Evolutionary conservation across 2,888 invertebrate species (phyloP), one percentile per base, ranked within the genome.

Genomic region (Portevinia maculata): DNA sequence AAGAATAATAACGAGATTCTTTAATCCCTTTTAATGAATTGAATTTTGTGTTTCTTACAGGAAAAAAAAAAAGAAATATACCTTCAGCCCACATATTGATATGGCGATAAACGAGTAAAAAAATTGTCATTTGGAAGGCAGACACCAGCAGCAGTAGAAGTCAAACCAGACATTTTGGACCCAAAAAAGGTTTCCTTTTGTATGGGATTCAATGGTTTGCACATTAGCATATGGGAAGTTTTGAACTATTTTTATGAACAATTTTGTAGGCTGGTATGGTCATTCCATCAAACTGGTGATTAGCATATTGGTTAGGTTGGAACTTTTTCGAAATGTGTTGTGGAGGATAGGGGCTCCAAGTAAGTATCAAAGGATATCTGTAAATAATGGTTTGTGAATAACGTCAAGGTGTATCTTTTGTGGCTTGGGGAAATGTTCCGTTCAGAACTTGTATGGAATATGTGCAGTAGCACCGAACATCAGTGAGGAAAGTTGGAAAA

Each of bases 1-100:
- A 76, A 71, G 83, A 83, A 83, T 73, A 78, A 83, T 78, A 83
- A 83, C 83, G 83, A 83, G 78, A 73, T 71, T 83, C 83, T 65
- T 76, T 83, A 83, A 83, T 83, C 83, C 83, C 65, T 83, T 73
- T 83, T 78, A 83, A 78, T 83, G 83, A 78, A 83, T 83, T 83
- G 78, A 67, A 73, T 71, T 55, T 78, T 50, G n/a, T 59, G 15
- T 55, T 24, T 24, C 24, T 24, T 24, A 2, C 2, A 24, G 5
- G 24, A 5, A 24, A 24, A 24, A 24, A 3, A 24, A 3, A 24
- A 24, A 24, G 5, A 24, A 24, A 3, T 3, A 3, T 13, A 4
- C 39, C 48, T 65, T 37, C 70, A 50, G 57, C 83, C 83, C 78
- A 83, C 83, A 73, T 76, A 53, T 59, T 41, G 60, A 73, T n/a